phyloP scores from a whole-genome alignment of 2,888 invertebrate species.

The Drosophila anceps region DNA sequence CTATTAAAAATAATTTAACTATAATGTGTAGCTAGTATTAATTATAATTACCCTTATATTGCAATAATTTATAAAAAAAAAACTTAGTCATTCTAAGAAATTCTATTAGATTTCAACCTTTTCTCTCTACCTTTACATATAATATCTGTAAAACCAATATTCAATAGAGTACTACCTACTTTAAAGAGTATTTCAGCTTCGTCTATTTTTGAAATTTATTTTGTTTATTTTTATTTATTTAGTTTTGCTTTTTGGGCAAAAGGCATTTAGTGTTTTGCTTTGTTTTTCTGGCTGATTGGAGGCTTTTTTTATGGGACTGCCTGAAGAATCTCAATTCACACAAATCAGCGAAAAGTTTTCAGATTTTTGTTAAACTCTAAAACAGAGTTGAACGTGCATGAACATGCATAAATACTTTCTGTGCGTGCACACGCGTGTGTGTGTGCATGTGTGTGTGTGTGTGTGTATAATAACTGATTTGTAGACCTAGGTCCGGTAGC shows the following conservation, averaged over 20 bases:
- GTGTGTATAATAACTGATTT: conserved; percentile 31
- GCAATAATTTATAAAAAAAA: too few relatives aligned
- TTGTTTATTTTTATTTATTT: conserved; percentile 22
- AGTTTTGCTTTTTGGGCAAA: conserved; percentile 36
- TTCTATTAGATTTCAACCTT: too few relatives aligned
- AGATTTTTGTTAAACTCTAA: conserved; percentile 40
- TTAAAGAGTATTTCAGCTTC: neutral
- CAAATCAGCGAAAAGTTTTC: conserved; percentile 40
- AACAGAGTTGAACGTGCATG: conserved; percentile 1
- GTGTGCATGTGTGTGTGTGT: neutral
- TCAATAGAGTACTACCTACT: neutral
- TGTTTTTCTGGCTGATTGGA: conserved; percentile 45
- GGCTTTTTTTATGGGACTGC: conserved; percentile 47
- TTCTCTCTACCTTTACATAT: too few relatives aligned
- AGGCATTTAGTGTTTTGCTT: conserved; percentile 49
- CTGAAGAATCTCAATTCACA: conserved; percentile 28
- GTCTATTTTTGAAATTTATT: conserved; percentile 1
- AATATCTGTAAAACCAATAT: too few relatives aligned
- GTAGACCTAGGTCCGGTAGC: conserved; percentile 73
- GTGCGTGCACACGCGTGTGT: too few relatives aligned
- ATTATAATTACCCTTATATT: neutral
- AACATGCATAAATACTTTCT: neutral
- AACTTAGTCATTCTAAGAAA: neutral
- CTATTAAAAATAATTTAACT: too few relatives aligned
- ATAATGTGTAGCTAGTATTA: neutral